These are phyloP conservation scores for Hestina assimilis DNA, from an alignment of 1,140 invertebrate genomes.

Conservation along the genomic window DNA sequence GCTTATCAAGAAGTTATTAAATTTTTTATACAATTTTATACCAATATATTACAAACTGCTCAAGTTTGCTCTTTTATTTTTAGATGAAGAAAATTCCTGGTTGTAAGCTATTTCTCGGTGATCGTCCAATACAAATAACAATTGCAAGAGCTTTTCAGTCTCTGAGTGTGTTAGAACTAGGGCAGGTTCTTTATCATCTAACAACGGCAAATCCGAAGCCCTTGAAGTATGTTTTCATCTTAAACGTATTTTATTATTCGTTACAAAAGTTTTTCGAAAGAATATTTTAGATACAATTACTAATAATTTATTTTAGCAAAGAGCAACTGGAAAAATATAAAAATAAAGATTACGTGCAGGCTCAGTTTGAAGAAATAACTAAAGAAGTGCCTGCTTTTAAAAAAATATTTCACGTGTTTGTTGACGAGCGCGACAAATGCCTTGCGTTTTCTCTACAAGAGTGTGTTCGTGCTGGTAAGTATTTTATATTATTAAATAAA, in stretches of 20 bases:
- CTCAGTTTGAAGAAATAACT: conserved; percentile 92
- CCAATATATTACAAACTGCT: neutral
- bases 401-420: conserved; percentile 87
- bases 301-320: conserved; percentile 78
- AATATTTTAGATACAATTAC: too few relatives aligned
- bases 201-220: conserved; percentile 58
- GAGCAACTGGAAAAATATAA: conserved; percentile 96
- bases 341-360: conserved; percentile 92
- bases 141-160: conserved; percentile 89
- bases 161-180: conserved; percentile 90
- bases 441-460: conserved; percentile 92
- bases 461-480: conserved; percentile 77
- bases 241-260: neutral
- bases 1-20: conserved; percentile 90
- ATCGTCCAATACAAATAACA: conserved; percentile 95
- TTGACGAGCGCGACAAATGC: conserved; percentile 94
- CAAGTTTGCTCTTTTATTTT: conserved; percentile 13
- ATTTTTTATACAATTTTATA: conserved; percentile 14
- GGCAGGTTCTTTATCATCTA: conserved; percentile 90
- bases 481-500: conserved; percentile 1
- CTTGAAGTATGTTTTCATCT: conserved; percentile 80
- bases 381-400: conserved; percentile 93
- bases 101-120: conserved; percentile 92
- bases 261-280: too few relatives aligned
- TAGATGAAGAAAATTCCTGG: conserved; percentile 84